phyloP scores from a whole-genome alignment of 2,113 vertebrate genomes.

The Dipodomys spectabilis region DNA sequence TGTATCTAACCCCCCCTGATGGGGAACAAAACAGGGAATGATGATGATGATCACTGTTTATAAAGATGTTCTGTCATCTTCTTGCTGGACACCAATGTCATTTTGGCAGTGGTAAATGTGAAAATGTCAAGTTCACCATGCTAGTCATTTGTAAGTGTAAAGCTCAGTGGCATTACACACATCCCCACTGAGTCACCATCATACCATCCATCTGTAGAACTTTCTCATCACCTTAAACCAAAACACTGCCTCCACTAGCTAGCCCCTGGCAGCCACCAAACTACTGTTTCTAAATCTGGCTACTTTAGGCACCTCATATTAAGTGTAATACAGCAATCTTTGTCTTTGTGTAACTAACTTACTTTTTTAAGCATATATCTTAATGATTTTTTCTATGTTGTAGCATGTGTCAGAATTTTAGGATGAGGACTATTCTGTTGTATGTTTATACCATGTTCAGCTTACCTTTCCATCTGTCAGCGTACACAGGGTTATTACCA shows the following conservation, averaged over 20 bases:
- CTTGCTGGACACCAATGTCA: neutral
- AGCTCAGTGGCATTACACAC: neutral
- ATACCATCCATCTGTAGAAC: neutral
- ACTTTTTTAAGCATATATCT: neutral
- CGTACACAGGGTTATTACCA: neutral
- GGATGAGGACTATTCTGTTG: neutral
- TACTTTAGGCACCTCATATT: fast-evolving
- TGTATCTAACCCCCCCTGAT: neutral
- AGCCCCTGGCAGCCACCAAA: neutral
- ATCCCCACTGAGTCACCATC: neutral
- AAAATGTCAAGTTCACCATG: neutral
- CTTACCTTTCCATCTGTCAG: neutral
- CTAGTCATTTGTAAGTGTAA: neutral
- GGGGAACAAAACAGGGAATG: neutral
- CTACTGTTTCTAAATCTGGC: neutral
- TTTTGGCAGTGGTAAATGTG: neutral
- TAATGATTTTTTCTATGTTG: neutral
- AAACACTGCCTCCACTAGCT: no score
- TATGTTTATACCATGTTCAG: neutral
- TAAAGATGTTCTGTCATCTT: neutral
- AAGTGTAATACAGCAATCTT: neutral
- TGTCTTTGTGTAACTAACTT: neutral
- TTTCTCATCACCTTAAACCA: neutral
- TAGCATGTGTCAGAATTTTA: neutral
- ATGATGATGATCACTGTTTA: fast-evolving